phyloP scores from a whole-genome alignment of 2,888 invertebrate species.

The Drosophila peninsularis region DNA sequence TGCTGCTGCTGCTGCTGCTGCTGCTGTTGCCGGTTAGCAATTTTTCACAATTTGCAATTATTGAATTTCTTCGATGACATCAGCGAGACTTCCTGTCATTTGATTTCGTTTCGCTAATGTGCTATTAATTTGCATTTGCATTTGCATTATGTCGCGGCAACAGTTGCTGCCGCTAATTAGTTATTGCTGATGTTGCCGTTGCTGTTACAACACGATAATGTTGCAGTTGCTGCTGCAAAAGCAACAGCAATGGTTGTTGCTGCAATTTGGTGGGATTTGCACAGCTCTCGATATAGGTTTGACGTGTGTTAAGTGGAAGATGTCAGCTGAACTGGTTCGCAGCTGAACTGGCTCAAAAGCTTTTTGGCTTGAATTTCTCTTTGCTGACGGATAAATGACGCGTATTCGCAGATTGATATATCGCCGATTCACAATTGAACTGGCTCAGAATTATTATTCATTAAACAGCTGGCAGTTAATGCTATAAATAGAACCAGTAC shows the following conservation, averaged over 20 bases:
- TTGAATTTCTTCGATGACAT: constrained; percentile 75
- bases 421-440: neutral
- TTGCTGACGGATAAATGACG: too few relatives aligned
- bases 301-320: constrained; percentile 14
- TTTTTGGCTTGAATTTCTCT: neutral
- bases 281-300: constrained; percentile 23
- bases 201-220: constrained; percentile 29
- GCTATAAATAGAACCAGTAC: too few relatives aligned
- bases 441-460: neutral
- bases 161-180: constrained; percentile 35
- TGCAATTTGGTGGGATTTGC: constrained; percentile 17
- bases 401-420: neutral
- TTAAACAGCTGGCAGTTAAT: too few relatives aligned
- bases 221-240: constrained; percentile 11
- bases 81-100: constrained; percentile 66
- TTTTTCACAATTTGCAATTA: constrained; percentile 73
- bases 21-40: constrained; percentile 39
- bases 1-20: constrained; percentile 18
- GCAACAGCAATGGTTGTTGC: constrained; percentile 8
- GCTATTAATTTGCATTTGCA: constrained; percentile 61
- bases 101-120: constrained; percentile 63
- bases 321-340: constrained; percentile 16
- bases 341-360: constrained; percentile 6
- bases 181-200: constrained; percentile 27
- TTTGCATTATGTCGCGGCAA: constrained; percentile 45